A percentile compares a stretch with the other conserved stretches of the same genome.
Evolutionary conservation across 2,113 vertebrate genomes (phyloP).

Genomic region (Cyphomyrus discorhynchus): DNA sequence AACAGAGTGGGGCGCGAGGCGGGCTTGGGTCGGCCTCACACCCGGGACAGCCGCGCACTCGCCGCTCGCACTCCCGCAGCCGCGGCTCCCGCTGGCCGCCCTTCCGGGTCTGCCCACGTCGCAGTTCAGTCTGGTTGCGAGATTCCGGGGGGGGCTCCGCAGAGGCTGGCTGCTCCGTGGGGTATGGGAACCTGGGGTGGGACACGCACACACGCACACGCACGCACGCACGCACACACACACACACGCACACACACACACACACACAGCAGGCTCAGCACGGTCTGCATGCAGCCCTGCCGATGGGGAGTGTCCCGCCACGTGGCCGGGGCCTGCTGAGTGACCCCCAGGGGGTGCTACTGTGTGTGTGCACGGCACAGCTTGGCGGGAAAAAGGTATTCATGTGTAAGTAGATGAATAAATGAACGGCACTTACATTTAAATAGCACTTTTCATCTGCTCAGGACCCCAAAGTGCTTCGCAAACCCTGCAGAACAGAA

Average conservation of each 20-base stretch:
- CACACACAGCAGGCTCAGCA: background rate
- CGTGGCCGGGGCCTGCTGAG: background rate
- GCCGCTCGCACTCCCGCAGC: slow-evolving; percentile 81
- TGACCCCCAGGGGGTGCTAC: background rate
- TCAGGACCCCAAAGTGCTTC: slow-evolving; percentile 76
- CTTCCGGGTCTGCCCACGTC: slow-evolving; percentile 92
- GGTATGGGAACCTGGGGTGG: slow-evolving; percentile 87
- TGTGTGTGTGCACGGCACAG: background rate
- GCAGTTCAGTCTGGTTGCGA: slow-evolving; percentile 96
- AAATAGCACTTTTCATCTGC: slow-evolving; percentile 80
- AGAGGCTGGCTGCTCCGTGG: slow-evolving; percentile 92
- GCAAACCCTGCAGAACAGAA: slow-evolving; percentile 80
- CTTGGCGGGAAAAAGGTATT: slow-evolving; percentile 45
- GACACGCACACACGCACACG: background rate
- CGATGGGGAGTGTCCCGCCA: background rate
- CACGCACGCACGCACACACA: background rate
- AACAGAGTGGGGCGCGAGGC: slow-evolving; percentile 92
- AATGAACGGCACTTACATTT: slow-evolving; percentile 80
- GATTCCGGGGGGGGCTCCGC: slow-evolving; percentile 98
- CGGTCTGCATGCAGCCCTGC: no score
- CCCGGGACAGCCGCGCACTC: slow-evolving; percentile 89
- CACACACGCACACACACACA: background rate
- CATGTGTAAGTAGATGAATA: slow-evolving; percentile 66
- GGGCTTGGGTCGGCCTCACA: slow-evolving; percentile 99
- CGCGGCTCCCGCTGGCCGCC: slow-evolving; percentile 90